Evolutionary conservation across 1,140 invertebrate genomes (phyloP), one percentile per base, ranked within the genome.

Genomic region (Artemia franciscana): DNA sequence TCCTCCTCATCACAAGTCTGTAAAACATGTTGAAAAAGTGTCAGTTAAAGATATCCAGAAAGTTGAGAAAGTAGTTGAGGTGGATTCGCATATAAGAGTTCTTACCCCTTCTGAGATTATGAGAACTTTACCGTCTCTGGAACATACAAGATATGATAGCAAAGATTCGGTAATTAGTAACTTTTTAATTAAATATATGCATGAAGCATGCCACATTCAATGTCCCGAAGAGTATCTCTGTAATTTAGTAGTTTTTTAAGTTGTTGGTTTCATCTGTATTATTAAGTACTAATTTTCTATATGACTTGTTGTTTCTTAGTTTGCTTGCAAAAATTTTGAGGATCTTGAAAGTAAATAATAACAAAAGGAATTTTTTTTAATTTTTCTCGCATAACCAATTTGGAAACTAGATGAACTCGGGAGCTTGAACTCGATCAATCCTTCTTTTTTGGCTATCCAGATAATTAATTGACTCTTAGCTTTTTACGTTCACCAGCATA

Each of bases 81-180:
- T 73, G 71, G 84, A 86, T 75, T 82, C 84, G 73, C 83, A 85
- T 75, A 86, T 86, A 75, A 81, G 84, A 74, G 84, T 86, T 74
- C 79, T 87, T 72, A 86, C 85, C 69, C 84, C 84, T 67, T 85
- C 83, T 67, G 84, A 86, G 80, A 86, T 86, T 72, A 86, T 86
- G 84, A 81, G 83, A 77, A 86, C 84, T 71, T 80, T 86, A 73
- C 84, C 85, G 71, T 84, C 83, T 73, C 79, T 86, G 73, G 76
- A 75, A 75, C 81, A 82, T 77, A 80, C 82, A 25, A 12, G 39
- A 51, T 51, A 15, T 18, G 39, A 51, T 15, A 51, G 21, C 12
- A 51, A 51, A 18, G 39, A 51, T 12, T 15, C 39, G 39, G 39
- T 51, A 51, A 51, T 18, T 51, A 51, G 65, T 66, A 56, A 63